A percentile compares a stretch with the other conserved stretches of the same genome.
phyloP scores from a whole-genome alignment of 2,797 vertebrate species.

The Onychomys arenicola region DNA sequence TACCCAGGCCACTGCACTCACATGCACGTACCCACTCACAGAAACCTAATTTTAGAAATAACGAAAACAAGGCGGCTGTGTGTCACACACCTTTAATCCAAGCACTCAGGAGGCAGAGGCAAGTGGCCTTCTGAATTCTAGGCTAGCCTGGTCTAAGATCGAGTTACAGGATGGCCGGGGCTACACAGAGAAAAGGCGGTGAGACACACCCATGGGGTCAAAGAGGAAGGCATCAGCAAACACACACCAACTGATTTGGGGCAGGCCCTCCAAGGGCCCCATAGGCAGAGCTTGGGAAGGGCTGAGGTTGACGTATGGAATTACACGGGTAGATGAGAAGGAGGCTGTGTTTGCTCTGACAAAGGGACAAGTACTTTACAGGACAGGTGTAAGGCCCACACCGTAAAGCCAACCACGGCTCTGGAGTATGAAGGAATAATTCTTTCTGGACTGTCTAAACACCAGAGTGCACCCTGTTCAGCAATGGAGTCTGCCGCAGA shows the following conservation, averaged over 20 bases:
- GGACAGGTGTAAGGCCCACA: not conserved
- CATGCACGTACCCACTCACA: not conserved
- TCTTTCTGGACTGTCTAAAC: not conserved
- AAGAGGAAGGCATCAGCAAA: not conserved
- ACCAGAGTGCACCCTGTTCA: not conserved
- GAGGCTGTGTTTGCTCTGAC: not conserved
- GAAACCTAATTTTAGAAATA: not conserved
- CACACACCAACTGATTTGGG: not conserved
- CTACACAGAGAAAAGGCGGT: not conserved
- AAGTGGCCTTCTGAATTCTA: not conserved
- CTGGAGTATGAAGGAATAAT: rapidly evolving
- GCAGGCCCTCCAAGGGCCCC: not conserved
- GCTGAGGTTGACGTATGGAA: not conserved
- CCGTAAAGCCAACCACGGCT: not conserved
- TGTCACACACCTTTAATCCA: not conserved
- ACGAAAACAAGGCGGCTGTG: not conserved
- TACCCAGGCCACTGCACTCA: not conserved
- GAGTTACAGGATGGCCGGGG: not conserved
- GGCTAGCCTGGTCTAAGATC: not conserved
- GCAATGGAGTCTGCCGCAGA: not conserved
- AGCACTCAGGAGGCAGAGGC: not conserved
- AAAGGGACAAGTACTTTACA: not conserved
- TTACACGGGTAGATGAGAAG: rapidly evolving
- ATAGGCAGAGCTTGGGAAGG: not conserved
- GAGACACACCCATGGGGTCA: not conserved